Conservation (phyloP, 37 sponge, comb jelly and placozoan species). For the Aplysina aerophoba region DNA sequence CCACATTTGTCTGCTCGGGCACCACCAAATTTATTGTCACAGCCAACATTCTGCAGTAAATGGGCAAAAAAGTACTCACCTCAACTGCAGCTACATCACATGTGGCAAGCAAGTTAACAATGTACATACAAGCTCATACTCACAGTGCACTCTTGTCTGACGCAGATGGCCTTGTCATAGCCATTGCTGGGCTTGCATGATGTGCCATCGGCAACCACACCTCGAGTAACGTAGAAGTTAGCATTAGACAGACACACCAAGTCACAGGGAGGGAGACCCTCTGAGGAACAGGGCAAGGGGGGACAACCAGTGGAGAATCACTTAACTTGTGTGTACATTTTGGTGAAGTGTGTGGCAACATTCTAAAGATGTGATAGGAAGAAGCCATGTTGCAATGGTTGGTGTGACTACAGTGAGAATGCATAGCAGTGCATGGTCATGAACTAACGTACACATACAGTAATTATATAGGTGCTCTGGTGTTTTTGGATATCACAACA, state of each 20-base stretch:
- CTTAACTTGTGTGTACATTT: background rate
- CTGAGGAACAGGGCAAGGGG: background rate
- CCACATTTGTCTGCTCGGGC: background rate
- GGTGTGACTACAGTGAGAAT: too few species aligned
- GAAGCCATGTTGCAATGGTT: too few species aligned
- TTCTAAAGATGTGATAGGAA: too few species aligned
- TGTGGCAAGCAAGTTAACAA: too few species aligned
- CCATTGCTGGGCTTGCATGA: background rate
- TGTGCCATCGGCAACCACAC: constrained; percentile 20
- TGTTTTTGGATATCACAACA: background rate
- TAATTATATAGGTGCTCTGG: too few species aligned
- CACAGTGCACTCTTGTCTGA: background rate
- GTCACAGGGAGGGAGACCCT: background rate
- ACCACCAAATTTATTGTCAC: background rate
- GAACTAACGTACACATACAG: too few species aligned
- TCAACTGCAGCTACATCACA: too few species aligned
- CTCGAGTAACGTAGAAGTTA: background rate
- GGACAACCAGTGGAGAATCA: too few species aligned
- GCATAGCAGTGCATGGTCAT: too few species aligned
- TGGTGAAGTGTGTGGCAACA: background rate
- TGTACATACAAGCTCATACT: background rate
- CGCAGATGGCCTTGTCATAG: constrained; percentile 8
- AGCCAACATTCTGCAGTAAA: constrained; percentile 21
- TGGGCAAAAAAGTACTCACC: background rate
- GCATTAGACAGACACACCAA: constrained; percentile 3